A percentile compares a stretch with the other conserved stretches of the same genome.
These are phyloP conservation scores for Centropyge bicolor DNA, from an alignment of 2,797 vertebrate species.

Conservation along the genomic window DNA sequence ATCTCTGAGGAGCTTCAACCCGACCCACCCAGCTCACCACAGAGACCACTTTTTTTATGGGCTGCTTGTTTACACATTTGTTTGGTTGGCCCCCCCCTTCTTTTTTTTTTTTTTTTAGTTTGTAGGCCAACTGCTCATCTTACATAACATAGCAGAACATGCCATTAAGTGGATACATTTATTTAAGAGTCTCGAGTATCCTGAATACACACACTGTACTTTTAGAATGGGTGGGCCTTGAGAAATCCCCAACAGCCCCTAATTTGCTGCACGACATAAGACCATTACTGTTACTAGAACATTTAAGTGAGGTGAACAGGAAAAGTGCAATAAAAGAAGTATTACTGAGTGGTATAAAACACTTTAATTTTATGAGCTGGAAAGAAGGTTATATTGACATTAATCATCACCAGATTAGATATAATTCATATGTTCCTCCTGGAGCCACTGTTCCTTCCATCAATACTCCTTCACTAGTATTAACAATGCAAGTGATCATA, in stretches of 20 bases:
- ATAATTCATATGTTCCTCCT: background rate
- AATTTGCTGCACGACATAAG: background rate
- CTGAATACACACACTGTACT: constrained; percentile 3
- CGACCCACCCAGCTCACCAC: constrained; percentile 15
- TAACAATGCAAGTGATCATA: background rate
- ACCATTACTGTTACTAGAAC: background rate
- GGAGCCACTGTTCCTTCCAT: background rate
- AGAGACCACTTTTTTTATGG: background rate
- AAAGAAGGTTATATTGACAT: background rate
- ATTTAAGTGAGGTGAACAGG: background rate
- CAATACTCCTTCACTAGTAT: background rate
- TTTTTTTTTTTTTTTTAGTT: background rate
- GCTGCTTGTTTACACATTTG: constrained; percentile 15
- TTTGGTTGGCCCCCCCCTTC: background rate
- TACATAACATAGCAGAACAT: background rate
- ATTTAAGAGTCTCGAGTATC: background rate
- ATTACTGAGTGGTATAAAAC: constrained; percentile 5
- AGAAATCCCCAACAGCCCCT: background rate
- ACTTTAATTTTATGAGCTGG: background rate
- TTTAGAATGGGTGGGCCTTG: background rate
- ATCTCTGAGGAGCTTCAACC: background rate
- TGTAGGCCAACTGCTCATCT: background rate
- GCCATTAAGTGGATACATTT: constrained; percentile 1
- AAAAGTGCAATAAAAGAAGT: background rate
- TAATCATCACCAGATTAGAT: constrained; percentile 4